These are phyloP conservation scores for Nasonia giraulti DNA, from an alignment of 1,140 invertebrate species.

Conservation along the genomic window DNA sequence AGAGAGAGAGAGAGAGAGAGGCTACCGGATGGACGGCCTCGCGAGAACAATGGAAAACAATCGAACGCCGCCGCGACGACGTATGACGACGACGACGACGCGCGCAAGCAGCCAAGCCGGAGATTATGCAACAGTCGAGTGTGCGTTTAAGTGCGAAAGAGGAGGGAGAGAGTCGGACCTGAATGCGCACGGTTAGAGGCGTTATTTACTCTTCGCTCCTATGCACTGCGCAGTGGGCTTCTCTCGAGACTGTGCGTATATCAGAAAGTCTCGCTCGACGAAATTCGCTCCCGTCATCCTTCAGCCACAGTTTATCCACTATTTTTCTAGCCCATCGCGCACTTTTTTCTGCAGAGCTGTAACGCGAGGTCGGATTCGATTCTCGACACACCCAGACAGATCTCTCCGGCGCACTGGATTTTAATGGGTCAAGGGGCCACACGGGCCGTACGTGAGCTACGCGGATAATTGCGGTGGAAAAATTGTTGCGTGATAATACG, in stretches of 20 bases:
- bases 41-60: slow-evolving; percentile 31
- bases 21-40: slow-evolving; percentile 19
- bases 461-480: background rate
- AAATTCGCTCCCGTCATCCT: too few species aligned
- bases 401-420: background rate
- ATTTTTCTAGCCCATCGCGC: too few species aligned
- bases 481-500: background rate
- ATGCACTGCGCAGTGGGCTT: too few species aligned
- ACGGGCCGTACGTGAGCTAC: background rate
- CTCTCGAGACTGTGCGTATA: too few species aligned
- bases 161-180: background rate
- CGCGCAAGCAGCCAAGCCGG: background rate
- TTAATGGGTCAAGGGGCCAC: background rate
- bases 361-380: background rate
- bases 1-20: background rate
- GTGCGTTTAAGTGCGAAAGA: background rate
- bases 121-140: slow-evolving; percentile 27
- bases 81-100: slow-evolving; percentile 1
- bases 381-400: background rate
- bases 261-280: too few species aligned
- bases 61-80: slow-evolving; percentile 8
- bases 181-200: background rate
- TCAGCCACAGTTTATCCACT: too few species aligned
- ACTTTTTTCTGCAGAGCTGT: too few species aligned
- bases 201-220: background rate